phyloP scores from a whole-genome alignment of 1,140 invertebrate species.

The Drosophila parabipectinata region DNA sequence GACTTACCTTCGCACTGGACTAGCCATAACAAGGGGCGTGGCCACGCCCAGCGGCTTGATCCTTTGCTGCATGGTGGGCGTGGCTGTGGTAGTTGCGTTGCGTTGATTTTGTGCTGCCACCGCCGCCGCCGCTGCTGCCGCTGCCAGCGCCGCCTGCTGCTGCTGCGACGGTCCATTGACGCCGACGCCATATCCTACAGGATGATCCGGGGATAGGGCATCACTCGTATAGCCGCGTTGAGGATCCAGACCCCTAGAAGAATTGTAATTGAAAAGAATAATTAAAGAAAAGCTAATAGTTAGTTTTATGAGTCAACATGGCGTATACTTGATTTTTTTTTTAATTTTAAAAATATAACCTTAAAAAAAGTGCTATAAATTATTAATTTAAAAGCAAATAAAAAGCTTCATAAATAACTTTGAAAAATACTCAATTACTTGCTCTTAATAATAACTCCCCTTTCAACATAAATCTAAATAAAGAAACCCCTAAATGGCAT shows the following conservation, averaged over 20 bases:
- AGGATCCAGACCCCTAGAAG: slow-evolving; percentile 85
- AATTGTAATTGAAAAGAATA: too few relatives aligned
- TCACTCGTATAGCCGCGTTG: slow-evolving; percentile 90
- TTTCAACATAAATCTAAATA: neutral
- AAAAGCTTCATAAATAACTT: too few relatives aligned
- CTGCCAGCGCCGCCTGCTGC: slow-evolving; percentile 53
- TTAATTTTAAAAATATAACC: too few relatives aligned
- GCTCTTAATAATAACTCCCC: too few relatives aligned
- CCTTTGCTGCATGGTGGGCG: slow-evolving; percentile 93
- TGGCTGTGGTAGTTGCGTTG: slow-evolving; percentile 74
- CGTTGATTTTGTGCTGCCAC: slow-evolving; percentile 73
- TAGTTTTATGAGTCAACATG: too few relatives aligned
- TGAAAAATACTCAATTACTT: too few relatives aligned
- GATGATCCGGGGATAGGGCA: slow-evolving; percentile 86
- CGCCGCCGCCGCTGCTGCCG: slow-evolving; percentile 56
- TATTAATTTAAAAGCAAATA: too few relatives aligned
- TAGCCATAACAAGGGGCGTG: slow-evolving; percentile 93
- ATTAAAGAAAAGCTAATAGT: too few relatives aligned
- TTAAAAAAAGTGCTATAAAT: too few relatives aligned
- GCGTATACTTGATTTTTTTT: too few relatives aligned
- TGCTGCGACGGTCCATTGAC: slow-evolving; percentile 56
- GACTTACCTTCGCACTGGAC: slow-evolving; percentile 91
- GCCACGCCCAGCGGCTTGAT: slow-evolving; percentile 95
- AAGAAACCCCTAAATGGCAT: neutral
- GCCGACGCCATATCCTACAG: slow-evolving; percentile 60